Conservation (phyloP, 2,797 vertebrate species). For the Knipowitschia caucasica region DNA sequence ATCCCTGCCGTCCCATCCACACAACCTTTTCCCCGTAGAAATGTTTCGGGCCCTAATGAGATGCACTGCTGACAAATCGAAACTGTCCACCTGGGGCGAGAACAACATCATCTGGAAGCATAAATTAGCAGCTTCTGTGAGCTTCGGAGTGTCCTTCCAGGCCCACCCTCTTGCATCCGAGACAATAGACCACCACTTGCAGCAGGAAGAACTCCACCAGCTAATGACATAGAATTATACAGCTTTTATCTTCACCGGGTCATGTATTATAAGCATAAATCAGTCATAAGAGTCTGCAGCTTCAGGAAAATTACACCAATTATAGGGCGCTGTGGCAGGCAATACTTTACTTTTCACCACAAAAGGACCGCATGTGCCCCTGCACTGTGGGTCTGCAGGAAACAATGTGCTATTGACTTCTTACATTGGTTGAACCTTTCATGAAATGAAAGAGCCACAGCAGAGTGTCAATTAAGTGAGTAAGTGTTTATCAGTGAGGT, state of each 20-base stretch:
- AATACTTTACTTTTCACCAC: slow-evolving; percentile 21
- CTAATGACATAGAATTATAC: slow-evolving; percentile 67
- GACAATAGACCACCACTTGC: slow-evolving; percentile 55
- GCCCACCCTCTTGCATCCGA: slow-evolving; percentile 52
- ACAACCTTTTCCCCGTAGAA: slow-evolving; percentile 31
- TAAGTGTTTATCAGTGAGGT: background rate
- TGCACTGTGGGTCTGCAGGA: background rate
- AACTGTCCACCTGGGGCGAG: slow-evolving; percentile 61
- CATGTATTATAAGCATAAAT: slow-evolving; percentile 40
- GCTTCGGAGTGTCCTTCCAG: slow-evolving; percentile 46
- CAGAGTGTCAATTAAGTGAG: background rate
- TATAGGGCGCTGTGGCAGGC: slow-evolving; percentile 20
- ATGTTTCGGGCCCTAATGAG: slow-evolving; percentile 57
- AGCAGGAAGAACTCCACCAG: slow-evolving; percentile 53
- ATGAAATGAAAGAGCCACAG: background rate
- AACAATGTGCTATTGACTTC: background rate
- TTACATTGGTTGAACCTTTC: background rate
- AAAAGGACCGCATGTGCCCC: slow-evolving; percentile 5
- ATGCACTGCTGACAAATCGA: slow-evolving; percentile 61
- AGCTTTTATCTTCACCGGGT: slow-evolving; percentile 40
- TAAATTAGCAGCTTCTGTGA: slow-evolving; percentile 65
- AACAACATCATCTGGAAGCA: slow-evolving; percentile 58
- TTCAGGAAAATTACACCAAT: slow-evolving; percentile 34
- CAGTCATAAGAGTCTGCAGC: slow-evolving; percentile 14
- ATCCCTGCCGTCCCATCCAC: background rate